A percentile compares a stretch with the other conserved stretches of the same genome.
Conservation (phyloP, 2,113 vertebrate species). For the Megaptera novaeangliae region DNA sequence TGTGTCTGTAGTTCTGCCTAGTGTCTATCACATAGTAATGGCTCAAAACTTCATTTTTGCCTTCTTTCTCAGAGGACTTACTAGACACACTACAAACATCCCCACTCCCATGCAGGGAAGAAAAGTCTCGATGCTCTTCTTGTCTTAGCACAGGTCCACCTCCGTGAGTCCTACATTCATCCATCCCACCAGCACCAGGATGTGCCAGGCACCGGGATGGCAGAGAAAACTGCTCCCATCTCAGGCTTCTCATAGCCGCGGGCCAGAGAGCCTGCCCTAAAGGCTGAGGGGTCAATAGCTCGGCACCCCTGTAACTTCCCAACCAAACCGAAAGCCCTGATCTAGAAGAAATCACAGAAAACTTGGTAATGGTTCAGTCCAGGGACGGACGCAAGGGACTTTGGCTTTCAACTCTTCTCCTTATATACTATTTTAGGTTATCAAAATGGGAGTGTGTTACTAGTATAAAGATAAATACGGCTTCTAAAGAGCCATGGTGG, state of each 20-base stretch:
- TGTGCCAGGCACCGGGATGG: neutral
- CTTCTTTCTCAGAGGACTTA: neutral
- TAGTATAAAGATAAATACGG: neutral
- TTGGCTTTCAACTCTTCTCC: neutral
- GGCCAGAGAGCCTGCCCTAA: neutral
- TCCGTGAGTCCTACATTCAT: neutral
- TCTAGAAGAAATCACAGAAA: neutral
- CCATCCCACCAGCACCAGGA: neutral
- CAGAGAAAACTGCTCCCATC: neutral
- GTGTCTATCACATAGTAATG: neutral
- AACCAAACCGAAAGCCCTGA: neutral
- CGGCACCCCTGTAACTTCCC: neutral
- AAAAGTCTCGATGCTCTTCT: neutral
- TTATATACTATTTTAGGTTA: neutral
- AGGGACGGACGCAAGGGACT: neutral
- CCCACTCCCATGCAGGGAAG: neutral
- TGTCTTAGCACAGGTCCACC: neutral
- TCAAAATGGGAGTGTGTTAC: neutral
- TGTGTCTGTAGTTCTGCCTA: neutral
- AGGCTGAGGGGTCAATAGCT: neutral
- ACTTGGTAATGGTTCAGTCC: neutral
- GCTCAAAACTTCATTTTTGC: neutral
- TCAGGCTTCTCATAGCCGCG: neutral
- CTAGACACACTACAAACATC: neutral
- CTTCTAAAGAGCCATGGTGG: neutral